Evolutionary conservation across 2,888 invertebrate species (phyloP).

Genomic region (Tipula lateralis): DNA sequence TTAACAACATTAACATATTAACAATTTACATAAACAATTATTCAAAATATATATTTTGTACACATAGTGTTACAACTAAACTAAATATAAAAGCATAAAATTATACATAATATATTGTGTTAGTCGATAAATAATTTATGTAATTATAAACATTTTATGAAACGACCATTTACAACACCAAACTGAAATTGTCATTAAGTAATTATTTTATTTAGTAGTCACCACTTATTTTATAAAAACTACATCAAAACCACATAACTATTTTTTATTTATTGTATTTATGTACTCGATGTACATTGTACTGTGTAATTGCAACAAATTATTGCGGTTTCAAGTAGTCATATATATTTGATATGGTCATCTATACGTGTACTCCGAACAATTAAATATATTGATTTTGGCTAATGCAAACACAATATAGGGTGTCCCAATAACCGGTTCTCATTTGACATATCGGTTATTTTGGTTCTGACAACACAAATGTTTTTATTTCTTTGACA

Average conservation of each 20-base stretch:
- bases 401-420: no score
- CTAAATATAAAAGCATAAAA: background rate
- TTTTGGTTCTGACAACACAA: no score
- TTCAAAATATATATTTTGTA: background rate
- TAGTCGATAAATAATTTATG: background rate
- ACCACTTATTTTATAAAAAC: background rate
- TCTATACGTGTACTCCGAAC: no score
- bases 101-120: background rate
- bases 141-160: background rate
- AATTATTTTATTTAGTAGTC: background rate
- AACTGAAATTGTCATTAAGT: background rate
- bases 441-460: no score
- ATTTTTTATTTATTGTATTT: background rate
- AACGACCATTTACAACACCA: background rate
- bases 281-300: no score
- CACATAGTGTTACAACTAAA: background rate
- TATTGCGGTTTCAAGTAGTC: no score
- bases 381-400: no score
- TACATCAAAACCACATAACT: background rate
- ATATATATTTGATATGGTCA: no score
- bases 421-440: no score
- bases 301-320: no score
- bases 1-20: background rate
- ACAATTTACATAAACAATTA: background rate
- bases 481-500: no score